Conservation (phyloP, 2,888 invertebrate genomes). For the Gerris lacustris region DNA sequence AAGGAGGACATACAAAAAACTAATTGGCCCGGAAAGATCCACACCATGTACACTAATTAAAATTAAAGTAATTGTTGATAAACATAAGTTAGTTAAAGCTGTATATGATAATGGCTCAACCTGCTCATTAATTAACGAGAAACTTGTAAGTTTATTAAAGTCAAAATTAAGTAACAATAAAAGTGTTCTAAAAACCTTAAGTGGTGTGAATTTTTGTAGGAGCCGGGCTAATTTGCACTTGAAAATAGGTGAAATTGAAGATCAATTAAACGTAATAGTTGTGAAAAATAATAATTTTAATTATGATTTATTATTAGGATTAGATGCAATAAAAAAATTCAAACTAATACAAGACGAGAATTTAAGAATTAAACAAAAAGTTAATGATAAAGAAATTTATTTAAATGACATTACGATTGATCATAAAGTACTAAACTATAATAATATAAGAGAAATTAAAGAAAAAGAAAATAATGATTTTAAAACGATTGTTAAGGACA, state of each 20-base stretch:
- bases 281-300: conserved; percentile 8
- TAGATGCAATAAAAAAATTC: conserved; percentile 7
- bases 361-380: conserved; percentile 1
- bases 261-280: not conserved
- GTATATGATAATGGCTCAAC: conserved; percentile 4
- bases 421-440: not conserved
- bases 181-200: conserved; percentile 3
- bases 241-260: not conserved
- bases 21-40: not conserved
- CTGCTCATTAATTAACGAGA: not conserved
- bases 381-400: not conserved
- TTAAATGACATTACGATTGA: not conserved
- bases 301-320: conserved; percentile 14
- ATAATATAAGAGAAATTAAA: not conserved
- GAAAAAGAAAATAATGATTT: not conserved
- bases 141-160: conserved; percentile 1
- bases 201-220: conserved; percentile 1
- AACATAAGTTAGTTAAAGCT: not conserved
- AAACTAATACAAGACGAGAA: conserved; percentile 8
- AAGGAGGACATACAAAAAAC: too few species aligned
- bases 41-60: not conserved
- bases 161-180: not conserved
- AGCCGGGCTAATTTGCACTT: not conserved
- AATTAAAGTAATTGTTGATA: conserved; percentile 3
- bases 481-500: too few species aligned